Conservation (phyloP, 2,797 vertebrate genomes). For the Mus spretus region DNA sequence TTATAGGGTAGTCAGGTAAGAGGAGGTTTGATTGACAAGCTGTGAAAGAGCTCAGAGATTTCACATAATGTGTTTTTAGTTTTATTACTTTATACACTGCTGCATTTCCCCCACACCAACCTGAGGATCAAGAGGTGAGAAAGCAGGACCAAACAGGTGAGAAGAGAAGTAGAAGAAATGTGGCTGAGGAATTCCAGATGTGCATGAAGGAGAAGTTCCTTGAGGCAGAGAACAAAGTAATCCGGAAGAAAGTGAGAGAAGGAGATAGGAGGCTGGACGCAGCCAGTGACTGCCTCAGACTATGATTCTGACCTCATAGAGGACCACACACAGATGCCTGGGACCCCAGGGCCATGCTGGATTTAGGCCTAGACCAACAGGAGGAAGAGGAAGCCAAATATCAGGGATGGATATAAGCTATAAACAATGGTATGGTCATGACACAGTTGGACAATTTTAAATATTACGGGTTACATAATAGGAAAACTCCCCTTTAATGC, state of each 20-base stretch:
- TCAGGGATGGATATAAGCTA: not conserved
- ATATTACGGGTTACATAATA: not conserved
- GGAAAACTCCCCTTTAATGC: not conserved
- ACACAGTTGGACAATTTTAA: not conserved
- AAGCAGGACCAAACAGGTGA: not conserved
- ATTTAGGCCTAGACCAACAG: not conserved
- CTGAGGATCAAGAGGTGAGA: not conserved
- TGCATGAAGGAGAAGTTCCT: not conserved
- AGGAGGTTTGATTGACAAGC: not conserved
- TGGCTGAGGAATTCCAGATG: not conserved
- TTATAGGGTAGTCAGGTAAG: not conserved
- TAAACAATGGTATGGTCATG: not conserved
- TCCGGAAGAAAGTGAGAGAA: not conserved
- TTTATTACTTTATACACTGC: not conserved
- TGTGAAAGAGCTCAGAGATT: not conserved
- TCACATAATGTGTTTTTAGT: not conserved
- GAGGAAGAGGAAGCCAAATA: not conserved
- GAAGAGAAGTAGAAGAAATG: not conserved
- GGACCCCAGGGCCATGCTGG: not conserved
- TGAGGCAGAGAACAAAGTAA: conserved; percentile 20
- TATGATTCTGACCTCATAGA: not conserved
- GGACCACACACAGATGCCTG: not conserved
- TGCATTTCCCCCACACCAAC: not conserved
- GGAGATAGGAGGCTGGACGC: not conserved
- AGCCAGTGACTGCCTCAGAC: accelerated